Evolutionary conservation across 2,888 invertebrate genomes (phyloP).

Genomic region (Alloplasta piceator): DNA sequence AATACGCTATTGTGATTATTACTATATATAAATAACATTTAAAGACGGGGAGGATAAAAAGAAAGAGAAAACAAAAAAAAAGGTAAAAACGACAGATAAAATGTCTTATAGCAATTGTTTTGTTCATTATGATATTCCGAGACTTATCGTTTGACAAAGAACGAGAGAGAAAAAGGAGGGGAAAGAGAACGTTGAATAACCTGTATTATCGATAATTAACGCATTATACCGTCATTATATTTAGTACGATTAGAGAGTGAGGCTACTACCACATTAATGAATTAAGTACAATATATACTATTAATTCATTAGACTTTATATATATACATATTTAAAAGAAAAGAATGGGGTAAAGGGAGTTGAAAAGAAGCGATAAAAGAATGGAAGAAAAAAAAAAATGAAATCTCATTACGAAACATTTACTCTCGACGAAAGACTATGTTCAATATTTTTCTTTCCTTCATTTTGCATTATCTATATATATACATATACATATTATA

Average conservation of each 20-base stretch:
- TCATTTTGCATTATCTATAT: conserved; percentile 69
- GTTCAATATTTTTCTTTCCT: too few relatives aligned
- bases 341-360: conserved; percentile 71
- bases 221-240: conserved; percentile 83
- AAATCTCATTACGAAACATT: conserved; percentile 55
- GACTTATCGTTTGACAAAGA: conserved; percentile 75
- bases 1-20: conserved; percentile 83
- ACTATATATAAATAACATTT: conserved; percentile 80
- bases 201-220: conserved; percentile 81
- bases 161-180: neutral
- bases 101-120: conserved; percentile 75
- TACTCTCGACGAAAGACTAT: conserved; percentile 70
- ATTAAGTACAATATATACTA: conserved; percentile 83
- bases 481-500: conserved; percentile 51
- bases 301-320: conserved; percentile 82
- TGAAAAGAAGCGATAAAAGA: conserved; percentile 29
- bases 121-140: conserved; percentile 75
- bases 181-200: conserved; percentile 76
- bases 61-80: conserved; percentile 34
- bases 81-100: conserved; percentile 63
- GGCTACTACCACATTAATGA: conserved; percentile 83
- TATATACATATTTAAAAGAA: conserved; percentile 77
- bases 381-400: conserved; percentile 52
- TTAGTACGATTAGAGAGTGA: conserved; percentile 83
- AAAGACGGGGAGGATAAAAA: conserved; percentile 43